Percentiles rank a stretch among this genome's conserved stretches.
Conservation (phyloP, 2,797 vertebrate genomes). For the Fringilla coelebs region DNA sequence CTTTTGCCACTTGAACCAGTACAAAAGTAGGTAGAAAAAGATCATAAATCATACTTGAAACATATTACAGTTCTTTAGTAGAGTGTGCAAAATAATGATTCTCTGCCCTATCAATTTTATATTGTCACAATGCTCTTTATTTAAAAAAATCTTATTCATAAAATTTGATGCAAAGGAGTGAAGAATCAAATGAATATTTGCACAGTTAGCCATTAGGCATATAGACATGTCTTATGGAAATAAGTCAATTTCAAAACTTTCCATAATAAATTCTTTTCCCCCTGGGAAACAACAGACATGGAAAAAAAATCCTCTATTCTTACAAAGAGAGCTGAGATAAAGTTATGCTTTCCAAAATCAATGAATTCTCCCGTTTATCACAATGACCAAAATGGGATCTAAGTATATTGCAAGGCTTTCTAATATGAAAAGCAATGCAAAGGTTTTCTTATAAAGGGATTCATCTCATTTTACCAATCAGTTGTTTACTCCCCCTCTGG, state of each 20-base stretch:
- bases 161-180: neutral
- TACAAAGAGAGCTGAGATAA: neutral
- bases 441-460: neutral
- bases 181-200: neutral
- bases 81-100: neutral
- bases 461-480: neutral
- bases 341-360: neutral
- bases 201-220: neutral
- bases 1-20: neutral
- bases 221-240: neutral
- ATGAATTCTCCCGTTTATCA: neutral
- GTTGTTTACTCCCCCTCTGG: neutral
- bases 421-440: neutral
- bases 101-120: neutral
- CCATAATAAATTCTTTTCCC: neutral
- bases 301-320: neutral
- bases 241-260: neutral
- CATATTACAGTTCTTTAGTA: neutral
- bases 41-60: neutral
- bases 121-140: neutral
- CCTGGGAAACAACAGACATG: neutral
- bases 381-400: neutral
- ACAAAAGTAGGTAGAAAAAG: neutral
- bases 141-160: neutral
- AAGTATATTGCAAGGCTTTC: neutral